Conservation (phyloP, 2,797 vertebrate genomes). For the Psittacula derbiana region DNA sequence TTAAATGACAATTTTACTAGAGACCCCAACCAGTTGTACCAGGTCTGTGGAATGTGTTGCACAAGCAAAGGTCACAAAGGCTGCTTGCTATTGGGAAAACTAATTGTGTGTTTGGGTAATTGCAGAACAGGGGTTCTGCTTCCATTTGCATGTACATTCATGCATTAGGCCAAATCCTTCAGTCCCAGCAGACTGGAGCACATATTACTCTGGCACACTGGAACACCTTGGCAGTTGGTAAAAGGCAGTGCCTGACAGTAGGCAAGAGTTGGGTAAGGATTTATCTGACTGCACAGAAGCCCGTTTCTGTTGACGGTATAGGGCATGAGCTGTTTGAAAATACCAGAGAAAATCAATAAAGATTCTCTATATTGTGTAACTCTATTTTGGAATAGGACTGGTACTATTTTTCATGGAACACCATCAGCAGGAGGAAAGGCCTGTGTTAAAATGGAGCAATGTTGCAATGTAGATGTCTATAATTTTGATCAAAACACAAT, state of each 20-base stretch:
- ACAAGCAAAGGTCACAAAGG: not conserved
- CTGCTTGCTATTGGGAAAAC: not conserved
- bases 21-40: not conserved
- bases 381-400: not conserved
- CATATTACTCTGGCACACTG: not conserved
- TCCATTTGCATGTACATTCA: not conserved
- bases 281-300: not conserved
- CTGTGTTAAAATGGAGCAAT: not conserved
- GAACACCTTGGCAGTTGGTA: not conserved
- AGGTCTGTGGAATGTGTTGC: rapidly evolving
- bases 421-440: not conserved
- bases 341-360: not conserved
- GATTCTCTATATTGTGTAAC: not conserved
- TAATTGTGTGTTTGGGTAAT: not conserved
- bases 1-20: not conserved
- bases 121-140: not conserved
- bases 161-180: not conserved
- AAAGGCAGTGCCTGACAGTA: not conserved
- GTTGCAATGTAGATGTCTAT: not conserved
- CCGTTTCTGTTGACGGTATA: not conserved
- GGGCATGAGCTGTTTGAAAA: not conserved
- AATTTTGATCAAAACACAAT: not conserved
- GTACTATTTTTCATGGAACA: not conserved
- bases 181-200: not conserved
- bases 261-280: not conserved